These are phyloP conservation scores for Ploceus nigricollis DNA, from an alignment of 2,113 vertebrate genomes.

Conservation along the genomic window DNA sequence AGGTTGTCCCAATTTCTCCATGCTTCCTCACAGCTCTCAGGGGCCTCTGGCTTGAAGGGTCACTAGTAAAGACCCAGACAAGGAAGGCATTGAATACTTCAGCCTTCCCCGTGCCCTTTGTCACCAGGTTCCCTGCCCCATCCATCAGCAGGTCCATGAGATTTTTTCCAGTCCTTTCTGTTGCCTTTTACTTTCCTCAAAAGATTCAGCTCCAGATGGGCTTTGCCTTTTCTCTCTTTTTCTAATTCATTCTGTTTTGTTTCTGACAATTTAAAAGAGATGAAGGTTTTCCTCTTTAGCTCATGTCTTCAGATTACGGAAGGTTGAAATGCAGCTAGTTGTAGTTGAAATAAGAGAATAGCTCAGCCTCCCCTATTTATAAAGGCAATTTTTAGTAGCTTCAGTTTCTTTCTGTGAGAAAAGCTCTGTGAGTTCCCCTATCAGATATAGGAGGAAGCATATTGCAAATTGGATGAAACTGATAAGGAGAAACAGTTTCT, in stretches of 20 bases:
- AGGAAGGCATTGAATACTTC: background rate
- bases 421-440: background rate
- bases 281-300: background rate
- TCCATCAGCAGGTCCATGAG: background rate
- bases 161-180: background rate
- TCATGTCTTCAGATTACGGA: background rate
- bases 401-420: background rate
- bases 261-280: background rate
- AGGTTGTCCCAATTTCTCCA: background rate
- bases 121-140: background rate
- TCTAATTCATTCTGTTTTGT: background rate
- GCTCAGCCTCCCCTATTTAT: background rate
- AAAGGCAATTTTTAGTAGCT: background rate
- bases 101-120: rapidly evolving
- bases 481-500: background rate
- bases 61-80: background rate
- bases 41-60: background rate
- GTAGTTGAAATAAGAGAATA: background rate
- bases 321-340: background rate
- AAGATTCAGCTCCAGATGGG: background rate
- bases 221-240: background rate
- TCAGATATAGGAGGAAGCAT: background rate
- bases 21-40: background rate
- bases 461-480: background rate
- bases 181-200: background rate